Conservation (phyloP, 1,140 invertebrate genomes). For the Stegodyphus mimosarum region DNA sequence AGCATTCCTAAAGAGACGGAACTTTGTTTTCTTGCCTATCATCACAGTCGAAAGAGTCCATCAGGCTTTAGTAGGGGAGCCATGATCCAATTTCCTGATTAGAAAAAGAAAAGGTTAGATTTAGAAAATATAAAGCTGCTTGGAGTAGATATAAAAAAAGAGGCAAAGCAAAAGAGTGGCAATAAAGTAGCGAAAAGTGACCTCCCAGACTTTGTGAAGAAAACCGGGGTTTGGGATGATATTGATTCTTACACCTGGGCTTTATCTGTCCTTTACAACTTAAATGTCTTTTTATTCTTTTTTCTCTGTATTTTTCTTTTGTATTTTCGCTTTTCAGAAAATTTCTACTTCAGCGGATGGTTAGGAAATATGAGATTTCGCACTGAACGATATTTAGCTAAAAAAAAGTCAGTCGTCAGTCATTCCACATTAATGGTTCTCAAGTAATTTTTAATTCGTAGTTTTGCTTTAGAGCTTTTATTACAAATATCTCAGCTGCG, state of each 20-base stretch:
- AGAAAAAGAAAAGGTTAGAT: conserved; percentile 49
- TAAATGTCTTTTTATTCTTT: too few species aligned
- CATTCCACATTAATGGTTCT: too few species aligned
- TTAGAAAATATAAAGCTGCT: conserved; percentile 58
- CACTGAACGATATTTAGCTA: too few species aligned
- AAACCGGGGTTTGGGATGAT: conserved; percentile 7
- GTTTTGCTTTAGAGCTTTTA: too few species aligned
- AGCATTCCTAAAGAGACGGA: neutral
- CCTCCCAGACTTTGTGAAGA: neutral
- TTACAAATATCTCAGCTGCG: too few species aligned
- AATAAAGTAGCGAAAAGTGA: conserved; percentile 10
- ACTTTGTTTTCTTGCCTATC: conserved; percentile 47
- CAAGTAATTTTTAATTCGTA: too few species aligned
- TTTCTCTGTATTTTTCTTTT: too few species aligned
- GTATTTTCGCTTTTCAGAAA: too few species aligned
- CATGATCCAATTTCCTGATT: conserved; percentile 58
- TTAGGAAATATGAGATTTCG: too few species aligned
- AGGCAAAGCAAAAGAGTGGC: conserved; percentile 9
- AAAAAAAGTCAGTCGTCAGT: too few species aligned
- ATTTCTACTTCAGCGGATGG: too few species aligned
- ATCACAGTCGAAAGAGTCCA: conserved; percentile 47
- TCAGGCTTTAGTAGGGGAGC: conserved; percentile 32
- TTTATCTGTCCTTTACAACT: too few species aligned
- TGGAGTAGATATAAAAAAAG: conserved; percentile 23
- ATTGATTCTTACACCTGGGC: conserved; percentile 8